Percentiles rank a stretch among this genome's conserved stretches.
phyloP scores from a whole-genome alignment of 2,888 invertebrate genomes.

The Hololepta plana region DNA sequence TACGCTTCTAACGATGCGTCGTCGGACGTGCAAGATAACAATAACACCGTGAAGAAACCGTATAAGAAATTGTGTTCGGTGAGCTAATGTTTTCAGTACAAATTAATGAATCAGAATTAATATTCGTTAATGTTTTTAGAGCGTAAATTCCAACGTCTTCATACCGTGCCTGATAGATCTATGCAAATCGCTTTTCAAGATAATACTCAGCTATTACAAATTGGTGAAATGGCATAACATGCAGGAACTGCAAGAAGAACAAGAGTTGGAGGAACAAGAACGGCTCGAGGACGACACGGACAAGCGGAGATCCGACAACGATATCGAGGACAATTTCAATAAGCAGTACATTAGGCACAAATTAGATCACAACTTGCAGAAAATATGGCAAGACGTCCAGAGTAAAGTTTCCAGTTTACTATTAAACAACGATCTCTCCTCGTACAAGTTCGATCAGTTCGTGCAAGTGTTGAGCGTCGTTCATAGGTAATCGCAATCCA shows the following conservation, averaged over 20 bases:
- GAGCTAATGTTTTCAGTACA: slow-evolving; percentile 11
- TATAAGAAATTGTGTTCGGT: slow-evolving; percentile 68
- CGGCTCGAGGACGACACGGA: slow-evolving; percentile 16
- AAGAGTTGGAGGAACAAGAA: slow-evolving; percentile 11
- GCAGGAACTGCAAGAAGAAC: slow-evolving; percentile 16
- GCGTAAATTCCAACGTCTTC: slow-evolving; percentile 38
- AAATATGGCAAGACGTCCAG: slow-evolving; percentile 91
- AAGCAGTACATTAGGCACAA: slow-evolving; percentile 73
- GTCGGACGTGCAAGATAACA: slow-evolving; percentile 19
- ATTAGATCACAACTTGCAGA: slow-evolving; percentile 64
- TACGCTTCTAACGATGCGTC: slow-evolving; percentile 27
- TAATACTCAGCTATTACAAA: slow-evolving; percentile 62
- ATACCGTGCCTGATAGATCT: slow-evolving; percentile 65
- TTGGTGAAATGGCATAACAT: slow-evolving; percentile 60
- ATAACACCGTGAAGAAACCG: slow-evolving; percentile 42
- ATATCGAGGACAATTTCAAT: slow-evolving; percentile 48
- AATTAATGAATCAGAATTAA: slow-evolving; percentile 3
- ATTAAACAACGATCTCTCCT: slow-evolving; percentile 61
- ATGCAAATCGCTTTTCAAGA: slow-evolving; percentile 70
- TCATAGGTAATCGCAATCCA: slow-evolving; percentile 37
- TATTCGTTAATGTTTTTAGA: slow-evolving; percentile 18
- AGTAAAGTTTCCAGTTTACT: slow-evolving; percentile 72
- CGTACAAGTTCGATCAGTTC: slow-evolving; percentile 86
- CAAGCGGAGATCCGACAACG: slow-evolving; percentile 12
- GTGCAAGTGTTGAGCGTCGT: slow-evolving; percentile 76